These are phyloP conservation scores for Champsocephalus gunnari DNA, from an alignment of 2,797 vertebrate species.

Conservation along the genomic window DNA sequence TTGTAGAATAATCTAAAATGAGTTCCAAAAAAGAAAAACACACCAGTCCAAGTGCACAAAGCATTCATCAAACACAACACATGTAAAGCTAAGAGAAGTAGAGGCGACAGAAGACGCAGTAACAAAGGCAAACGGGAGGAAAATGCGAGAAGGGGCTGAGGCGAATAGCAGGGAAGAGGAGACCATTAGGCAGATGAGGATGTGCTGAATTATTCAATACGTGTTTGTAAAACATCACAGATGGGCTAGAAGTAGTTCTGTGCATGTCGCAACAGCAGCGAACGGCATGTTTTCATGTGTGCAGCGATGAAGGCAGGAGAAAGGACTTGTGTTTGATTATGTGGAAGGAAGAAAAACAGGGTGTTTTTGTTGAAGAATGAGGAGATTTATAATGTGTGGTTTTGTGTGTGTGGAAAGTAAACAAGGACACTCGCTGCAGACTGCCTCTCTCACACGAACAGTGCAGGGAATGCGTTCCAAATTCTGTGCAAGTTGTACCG, in stretches of 20 bases:
- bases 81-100: constrained; percentile 2
- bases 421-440: constrained; percentile 10
- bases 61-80: constrained; percentile 30
- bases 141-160: constrained; percentile 48
- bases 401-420: constrained; percentile 28
- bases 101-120: constrained; percentile 14
- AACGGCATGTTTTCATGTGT: constrained; percentile 35
- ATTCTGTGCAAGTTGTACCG: constrained; percentile 9
- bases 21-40: background rate
- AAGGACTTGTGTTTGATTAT: background rate
- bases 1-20: background rate
- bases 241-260: constrained; percentile 61
- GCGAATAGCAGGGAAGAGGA: constrained; percentile 58
- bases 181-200: constrained; percentile 70
- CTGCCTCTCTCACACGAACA: background rate
- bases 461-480: constrained; percentile 13
- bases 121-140: constrained; percentile 35
- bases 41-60: constrained; percentile 10
- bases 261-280: constrained; percentile 35
- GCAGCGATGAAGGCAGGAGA: constrained; percentile 23
- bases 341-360: constrained; percentile 10
- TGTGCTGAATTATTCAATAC: constrained; percentile 72
- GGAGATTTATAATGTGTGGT: constrained; percentile 6
- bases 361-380: constrained; percentile 1
- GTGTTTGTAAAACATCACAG: constrained; percentile 77